A percentile compares a stretch with the other conserved stretches of the same genome.
phyloP scores from a whole-genome alignment of 2,888 invertebrate genomes.

The Heliconius hortense region DNA sequence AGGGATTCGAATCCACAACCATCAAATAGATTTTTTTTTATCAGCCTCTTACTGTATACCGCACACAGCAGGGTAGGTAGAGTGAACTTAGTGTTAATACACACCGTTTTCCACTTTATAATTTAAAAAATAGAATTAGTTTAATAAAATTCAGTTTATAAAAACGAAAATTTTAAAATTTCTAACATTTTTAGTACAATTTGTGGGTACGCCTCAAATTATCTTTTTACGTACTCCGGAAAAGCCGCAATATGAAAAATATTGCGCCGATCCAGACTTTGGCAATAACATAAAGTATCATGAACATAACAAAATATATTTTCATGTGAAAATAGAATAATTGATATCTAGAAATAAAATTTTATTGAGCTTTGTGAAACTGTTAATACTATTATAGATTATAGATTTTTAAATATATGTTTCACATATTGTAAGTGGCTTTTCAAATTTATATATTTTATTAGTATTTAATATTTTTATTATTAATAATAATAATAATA shows the following conservation, averaged over 20 bases:
- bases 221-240: constrained; percentile 13
- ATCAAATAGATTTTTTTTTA: too few relatives aligned
- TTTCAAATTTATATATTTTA: neutral
- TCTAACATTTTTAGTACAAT: constrained; percentile 4
- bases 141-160: neutral
- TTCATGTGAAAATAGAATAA: constrained; percentile 18
- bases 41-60: too few relatives aligned
- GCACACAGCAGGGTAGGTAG: too few relatives aligned
- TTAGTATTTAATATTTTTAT: neutral
- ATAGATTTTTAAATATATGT: neutral
- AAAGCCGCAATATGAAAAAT: constrained; percentile 19
- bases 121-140: too few relatives aligned
- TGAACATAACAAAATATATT: constrained; percentile 18
- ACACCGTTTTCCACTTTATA: too few relatives aligned
- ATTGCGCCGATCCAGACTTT: constrained; percentile 12
- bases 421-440: neutral
- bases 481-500: neutral
- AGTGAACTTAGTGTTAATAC: too few relatives aligned
- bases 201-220: constrained; percentile 22
- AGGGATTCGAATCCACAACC: too few relatives aligned
- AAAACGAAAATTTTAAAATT: neutral
- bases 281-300: constrained; percentile 22
- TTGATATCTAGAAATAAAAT: constrained; percentile 9
- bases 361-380: neutral
- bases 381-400: neutral